Evolutionary conservation across 37 sponge, comb jelly and placozoan species (phyloP), one percentile per base, ranked within the genome.

Genomic region (Chondrosia reniformis): DNA sequence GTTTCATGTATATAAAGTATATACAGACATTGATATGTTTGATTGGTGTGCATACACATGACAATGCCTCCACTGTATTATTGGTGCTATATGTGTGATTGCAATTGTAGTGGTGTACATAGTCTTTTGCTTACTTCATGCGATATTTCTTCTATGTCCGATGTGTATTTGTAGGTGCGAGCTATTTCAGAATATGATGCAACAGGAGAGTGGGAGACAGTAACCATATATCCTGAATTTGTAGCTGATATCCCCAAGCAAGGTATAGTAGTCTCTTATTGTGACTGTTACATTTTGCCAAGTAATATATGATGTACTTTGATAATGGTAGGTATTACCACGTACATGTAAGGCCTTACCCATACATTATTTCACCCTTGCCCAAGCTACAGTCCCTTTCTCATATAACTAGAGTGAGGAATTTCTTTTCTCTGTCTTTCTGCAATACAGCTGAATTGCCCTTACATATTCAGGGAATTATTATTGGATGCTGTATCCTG

Each of bases 181-280:
- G 72, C 72, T 37, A 44, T 69, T 41, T 69, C 72, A 6, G 43
- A 69, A 40, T 69, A 44, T 41, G 43, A 25, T 40, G 3, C 43
- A 0, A 0, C 15, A 24, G 72, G 72, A 69, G 72, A 69, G 72
- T 69, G 72, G 72, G 43, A 41, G n/a, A 69, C 39, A 22, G n/a
- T 39, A 2, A 40, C 72, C 15, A 25, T 69, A 40, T 39, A 21
- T 40, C 72, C 72, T 1, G 72, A 69, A 15, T 69, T 69, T 34
- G 44, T 44, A 3, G 10, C 43, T 3, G 72, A 40, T 22, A 21
- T 21, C 2, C 2, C 9, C 22, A 13, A 10, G 15, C 10, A 49
- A 15, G 52, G n/a, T 59, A 19, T 13, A 6, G n/a, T 59, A 59
- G 17, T 19, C 7, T 13, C 4, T 13, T 59, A 13, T 13, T 6